A percentile compares a stretch with the other conserved stretches of the same genome.
These are phyloP conservation scores for Bradypus variegatus DNA, from an alignment of 2,797 vertebrate genomes.

Conservation along the genomic window DNA sequence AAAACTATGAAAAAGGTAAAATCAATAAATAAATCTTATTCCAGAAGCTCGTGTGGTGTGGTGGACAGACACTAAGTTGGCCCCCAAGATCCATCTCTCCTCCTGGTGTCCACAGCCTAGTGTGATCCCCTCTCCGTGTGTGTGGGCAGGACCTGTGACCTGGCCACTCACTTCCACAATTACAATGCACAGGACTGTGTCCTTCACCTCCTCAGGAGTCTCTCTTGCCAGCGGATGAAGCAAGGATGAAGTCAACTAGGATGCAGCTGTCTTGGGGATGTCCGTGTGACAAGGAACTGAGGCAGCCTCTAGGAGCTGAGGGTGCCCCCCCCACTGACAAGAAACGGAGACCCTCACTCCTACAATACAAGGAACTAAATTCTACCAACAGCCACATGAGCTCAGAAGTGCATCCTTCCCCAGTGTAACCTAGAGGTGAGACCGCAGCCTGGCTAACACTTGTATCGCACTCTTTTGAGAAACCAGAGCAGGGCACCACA, in stretches of 20 bases:
- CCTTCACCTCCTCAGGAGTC: not conserved
- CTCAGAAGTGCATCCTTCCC: not conserved
- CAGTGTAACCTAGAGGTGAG: not conserved
- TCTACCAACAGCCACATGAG: rapidly evolving
- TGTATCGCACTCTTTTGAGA: not conserved
- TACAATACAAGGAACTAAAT: too few relatives aligned
- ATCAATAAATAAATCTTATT: not conserved
- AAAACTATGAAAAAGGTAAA: not conserved
- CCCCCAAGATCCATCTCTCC: not conserved
- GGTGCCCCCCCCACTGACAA: not conserved
- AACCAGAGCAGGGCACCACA: not conserved
- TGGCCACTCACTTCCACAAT: too few relatives aligned
- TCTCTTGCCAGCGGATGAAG: not conserved
- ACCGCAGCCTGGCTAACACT: not conserved
- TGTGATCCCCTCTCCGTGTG: not conserved
- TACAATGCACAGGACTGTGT: not conserved
- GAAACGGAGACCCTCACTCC: too few relatives aligned
- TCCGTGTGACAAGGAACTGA: not conserved
- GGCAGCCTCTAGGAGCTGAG: not conserved
- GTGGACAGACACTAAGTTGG: not conserved
- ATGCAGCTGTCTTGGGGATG: too few relatives aligned
- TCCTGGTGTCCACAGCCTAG: rapidly evolving
- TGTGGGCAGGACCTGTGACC: not conserved
- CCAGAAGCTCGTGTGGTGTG: not conserved
- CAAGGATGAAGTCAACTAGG: too few relatives aligned